Evolutionary conservation across 2,888 invertebrate species (phyloP), one percentile per base, ranked within the genome.

Genomic region (Cepaea hortensis): DNA sequence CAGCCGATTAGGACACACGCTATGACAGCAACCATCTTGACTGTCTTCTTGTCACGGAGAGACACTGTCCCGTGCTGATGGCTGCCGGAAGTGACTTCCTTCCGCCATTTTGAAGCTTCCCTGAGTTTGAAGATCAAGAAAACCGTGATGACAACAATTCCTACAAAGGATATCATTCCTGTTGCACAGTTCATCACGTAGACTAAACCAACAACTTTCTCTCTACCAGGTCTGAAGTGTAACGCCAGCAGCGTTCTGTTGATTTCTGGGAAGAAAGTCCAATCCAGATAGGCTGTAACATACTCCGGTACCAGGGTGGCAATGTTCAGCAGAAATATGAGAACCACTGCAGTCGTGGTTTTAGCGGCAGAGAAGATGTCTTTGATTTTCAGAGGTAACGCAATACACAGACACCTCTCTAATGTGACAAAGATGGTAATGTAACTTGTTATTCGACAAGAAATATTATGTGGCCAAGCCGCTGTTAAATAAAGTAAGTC

Each of bases 341-440:
- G 18, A 48, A 48, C 5, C 18, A 81, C 23, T n/a, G 23, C 68
- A 9, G 48, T 13, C 7, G 70, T 23, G 11, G 81, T 81, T 50
- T 50, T 46, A 3, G 7, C 11, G 9, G 81, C 20, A 20, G 81
- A 48, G 20, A 81, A n/a, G 18, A 81, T 81, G 3, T 70, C 4
- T 11, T 81, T 81, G 13, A 81, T 70, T 4, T 70, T 68, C 6
- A 81, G 70, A 2, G 81, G 81, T 3, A 81, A 9, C 1, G 70
- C 18, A 46, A 81, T 81, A 50, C 81, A 48, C 3, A 81, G 15
- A 70, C 70, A 81, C 20, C 81, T 46, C 48, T 81, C 81, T 20
- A n/a, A 50, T 50, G 81, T 81, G 23, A 81, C n/a, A n/a, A 48
- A 81, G n/a, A 70, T 50, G 4, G 81, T 81, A n/a, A 81, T 81